Conservation (phyloP, 2,888 invertebrate genomes). For the Molorchus minor region DNA sequence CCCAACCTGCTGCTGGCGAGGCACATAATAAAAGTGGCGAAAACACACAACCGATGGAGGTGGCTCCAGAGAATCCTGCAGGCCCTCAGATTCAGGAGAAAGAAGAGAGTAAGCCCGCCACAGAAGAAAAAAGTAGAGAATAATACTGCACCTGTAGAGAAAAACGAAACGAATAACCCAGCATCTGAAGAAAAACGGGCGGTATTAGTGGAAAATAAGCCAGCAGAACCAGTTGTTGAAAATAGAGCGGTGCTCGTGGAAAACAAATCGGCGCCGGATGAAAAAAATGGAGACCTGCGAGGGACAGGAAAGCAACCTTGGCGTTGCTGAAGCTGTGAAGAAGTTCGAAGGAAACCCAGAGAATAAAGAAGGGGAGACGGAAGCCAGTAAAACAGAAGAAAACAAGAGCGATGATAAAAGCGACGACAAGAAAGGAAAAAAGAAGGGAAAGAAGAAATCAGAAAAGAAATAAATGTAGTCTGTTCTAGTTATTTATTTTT, state of each 20-base stretch:
- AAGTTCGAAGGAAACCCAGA: constrained; percentile 16
- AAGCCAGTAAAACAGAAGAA: constrained; percentile 2
- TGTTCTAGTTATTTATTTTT: not conserved
- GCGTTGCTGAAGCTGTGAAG: constrained; percentile 20
- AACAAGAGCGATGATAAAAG: constrained; percentile 7
- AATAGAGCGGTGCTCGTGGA: constrained; percentile 36
- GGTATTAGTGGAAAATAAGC: constrained; percentile 49
- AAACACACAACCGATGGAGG: constrained; percentile 16
- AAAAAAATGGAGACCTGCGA: constrained; percentile 5
- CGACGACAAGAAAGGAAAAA: constrained; percentile 1
- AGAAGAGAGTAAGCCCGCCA: no score
- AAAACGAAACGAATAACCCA: no score
- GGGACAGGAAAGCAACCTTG: constrained; percentile 23
- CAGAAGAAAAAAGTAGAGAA: no score
- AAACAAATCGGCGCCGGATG: constrained; percentile 44
- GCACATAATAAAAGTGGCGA: not conserved
- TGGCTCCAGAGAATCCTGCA: constrained; percentile 6
- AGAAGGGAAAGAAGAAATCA: constrained; percentile 33
- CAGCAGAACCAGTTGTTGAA: constrained; percentile 30
- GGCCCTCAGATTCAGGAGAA: no score
- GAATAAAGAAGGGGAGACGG: not conserved
- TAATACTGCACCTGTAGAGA: no score
- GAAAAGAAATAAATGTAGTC: constrained; percentile 36
- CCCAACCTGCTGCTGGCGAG: not conserved
- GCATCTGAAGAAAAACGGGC: constrained; percentile 21